Evolutionary conservation across 2,888 invertebrate species (phyloP), one percentile per base, ranked within the genome.

Genomic region (Agrochola lota): DNA sequence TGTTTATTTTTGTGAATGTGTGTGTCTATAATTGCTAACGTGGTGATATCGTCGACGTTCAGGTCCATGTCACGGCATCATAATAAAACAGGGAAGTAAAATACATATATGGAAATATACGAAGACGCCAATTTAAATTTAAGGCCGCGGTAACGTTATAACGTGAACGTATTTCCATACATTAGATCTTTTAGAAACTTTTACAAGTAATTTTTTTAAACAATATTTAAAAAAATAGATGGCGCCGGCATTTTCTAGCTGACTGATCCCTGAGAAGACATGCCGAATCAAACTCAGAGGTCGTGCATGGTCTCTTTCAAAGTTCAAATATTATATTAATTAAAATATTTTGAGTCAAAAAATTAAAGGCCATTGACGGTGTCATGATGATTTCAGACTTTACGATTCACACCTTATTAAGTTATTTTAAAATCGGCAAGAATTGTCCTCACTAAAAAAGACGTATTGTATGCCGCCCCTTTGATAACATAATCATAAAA

Each of bases 401-500:
- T 26, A 3, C 8, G 26, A 60, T 6, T 20, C 15, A 43, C 43
- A 43, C 15, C 15, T 11, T 66, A 43, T 49, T 2, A 72, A 46
- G 26, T 46, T 49, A 62, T 63, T 74, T 68, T 35, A 68, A 76
- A 57, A 35, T 35, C 5, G 8, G 63, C 11, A 52, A 59, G 63
- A 76, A 69, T n/a, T 43, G n/a, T 68, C 40, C 57, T 26, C n/a
- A 30, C 30, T 43, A 23, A 59, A 57, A 43, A 67, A 75, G 57
- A 52, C 43, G 59, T 26, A 55, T 55, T 46, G 17, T 35, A 12
- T 52, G 3, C 46, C 52, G 59, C 74, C 67, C 68, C 52, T 82
- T 68, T 69, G 68, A 69, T 76, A 76, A 55, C 66, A 82, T 81
- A 81, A 79, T 69, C 79, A 68, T 80, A 75, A 82, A 76, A 82